Evolutionary conservation across 2,113 vertebrate species (phyloP), one percentile per base, ranked within the genome.

Genomic region (Mastomys coucha): DNA sequence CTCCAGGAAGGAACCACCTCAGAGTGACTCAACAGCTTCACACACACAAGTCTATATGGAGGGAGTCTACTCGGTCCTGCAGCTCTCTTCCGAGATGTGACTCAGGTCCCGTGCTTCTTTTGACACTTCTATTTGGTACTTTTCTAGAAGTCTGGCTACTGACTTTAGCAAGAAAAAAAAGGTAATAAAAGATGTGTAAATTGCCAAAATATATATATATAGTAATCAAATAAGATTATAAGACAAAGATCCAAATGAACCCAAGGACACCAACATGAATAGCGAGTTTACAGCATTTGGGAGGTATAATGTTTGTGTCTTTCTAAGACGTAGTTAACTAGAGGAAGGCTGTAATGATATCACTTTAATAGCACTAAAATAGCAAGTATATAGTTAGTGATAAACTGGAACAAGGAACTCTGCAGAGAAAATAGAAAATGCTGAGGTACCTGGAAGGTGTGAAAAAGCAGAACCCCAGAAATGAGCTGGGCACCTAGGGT

Each of bases 91-190:
- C 75, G 91, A 78, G 36, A 69, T 2, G 36, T 49, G 31, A 39
- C 60, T 72, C 75, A 63, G 39, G 82, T 75, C 20, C 24, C 11
- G 9, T 5, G 45, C 22, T 65, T n/a, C 9, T 12, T 76, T 65
- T 17, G 5, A 3, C 28, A 65, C 19, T 67, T 78, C 45, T 77
- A 72, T 13, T 36, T 13, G 72, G 60, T n/a, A 42, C 42, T 88
- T 56, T 88, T 70, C 45, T 78, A 12, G 28, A 93, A 94, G 70
- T 93, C 77, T 60, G 56, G 65, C 65, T 95, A 86, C 65, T 76
- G 78, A 80, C 36, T 63, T 86, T 80, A 80, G 49, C 53, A 58
- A 73, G n/a, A 89, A 72, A 89, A 89, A 70, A 88, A 93, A 78
- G 6, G 13, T 5, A 42, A 75, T 14, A 87, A 90, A 58, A 78